Evolutionary conservation across 2,113 vertebrate species (phyloP), one percentile per base, ranked within the genome.

Genomic region (Ascaphus truei): DNA sequence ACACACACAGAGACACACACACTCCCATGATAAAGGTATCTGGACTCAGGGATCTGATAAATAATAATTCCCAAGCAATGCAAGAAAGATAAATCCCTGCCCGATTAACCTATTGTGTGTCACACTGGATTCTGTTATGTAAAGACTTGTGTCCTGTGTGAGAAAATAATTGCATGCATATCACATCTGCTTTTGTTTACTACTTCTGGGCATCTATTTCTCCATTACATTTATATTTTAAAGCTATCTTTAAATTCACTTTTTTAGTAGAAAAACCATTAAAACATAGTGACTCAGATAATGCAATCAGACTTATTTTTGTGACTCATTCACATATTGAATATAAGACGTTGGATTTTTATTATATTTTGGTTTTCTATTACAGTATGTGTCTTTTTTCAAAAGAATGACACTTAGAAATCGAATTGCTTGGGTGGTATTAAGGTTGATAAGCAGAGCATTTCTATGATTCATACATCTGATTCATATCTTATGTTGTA

Each of bases 401-500:
- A 61, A 50, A 50, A 71, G 29, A 71, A 52, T 71, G 67, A 61
- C 55, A 68, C 31, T 52, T 26, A 31, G 27, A 60, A 41, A 36
- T 52, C 67, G 30, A 61, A 71, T 61, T 51, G 45, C 66, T 41
- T 60, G 66, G 56, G 66, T 60, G 66, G 66, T 60, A 50, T 22
- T 31, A 47, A 71, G 67, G 67, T 61, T 61, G 60, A 71, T 71
- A 25, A 50, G 55, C 15, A 71, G 67, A 29, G 61, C 67, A 71
- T 60, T 37, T n/a, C n/a, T n/a, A n/a, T n/a, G n/a, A n/a, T n/a
- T n/a, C n/a, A n/a, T n/a, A n/a, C 31, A 48, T 52, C 16, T 71
- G 67, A 69, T 69, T 71, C 56, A 71, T 71, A 71, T 71, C 47
- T 71, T 61, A 61, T 51, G 59, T 51, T 71, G 56, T 50, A 71